These are phyloP conservation scores for Helicolenus hilgendorfi DNA, from an alignment of 2,797 vertebrate genomes.

Conservation along the genomic window DNA sequence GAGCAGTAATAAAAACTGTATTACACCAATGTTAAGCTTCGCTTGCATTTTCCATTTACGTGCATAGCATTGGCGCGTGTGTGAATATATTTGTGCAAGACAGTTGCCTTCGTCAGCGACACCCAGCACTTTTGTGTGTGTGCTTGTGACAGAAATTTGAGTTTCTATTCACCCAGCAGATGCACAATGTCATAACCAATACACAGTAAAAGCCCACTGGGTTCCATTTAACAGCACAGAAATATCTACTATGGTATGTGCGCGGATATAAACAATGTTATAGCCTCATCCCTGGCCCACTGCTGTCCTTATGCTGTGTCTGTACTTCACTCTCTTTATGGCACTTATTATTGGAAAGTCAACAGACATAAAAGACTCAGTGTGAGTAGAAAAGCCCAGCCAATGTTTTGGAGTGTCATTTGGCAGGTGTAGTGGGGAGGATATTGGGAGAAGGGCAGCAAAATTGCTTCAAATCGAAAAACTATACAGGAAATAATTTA, in stretches of 20 bases:
- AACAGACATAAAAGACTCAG: constrained; percentile 71
- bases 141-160: neutral
- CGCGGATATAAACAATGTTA: constrained; percentile 52
- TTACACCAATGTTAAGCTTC: constrained; percentile 69
- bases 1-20: constrained; percentile 81
- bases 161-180: constrained; percentile 56
- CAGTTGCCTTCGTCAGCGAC: constrained; percentile 38
- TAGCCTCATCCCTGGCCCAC: constrained; percentile 21
- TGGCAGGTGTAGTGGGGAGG: constrained; percentile 55
- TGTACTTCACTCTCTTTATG: constrained; percentile 67
- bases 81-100: constrained; percentile 35
- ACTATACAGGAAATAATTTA: constrained; percentile 75
- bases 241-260: constrained; percentile 32
- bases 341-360: constrained; percentile 74
- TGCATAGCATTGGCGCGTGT: constrained; percentile 25
- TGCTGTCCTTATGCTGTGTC: constrained; percentile 45
- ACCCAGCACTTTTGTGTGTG: constrained; percentile 14
- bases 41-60: constrained; percentile 75
- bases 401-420: constrained; percentile 68
- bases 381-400: constrained; percentile 21
- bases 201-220: constrained; percentile 58
- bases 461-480: constrained; percentile 70
- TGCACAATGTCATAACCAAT: constrained; percentile 65
- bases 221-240: constrained; percentile 68
- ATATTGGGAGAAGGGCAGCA: constrained; percentile 58